Percentiles rank a stretch among this genome's conserved stretches.
Evolutionary conservation across 2,888 invertebrate species (phyloP).

Genomic region (Erebia ligea): DNA sequence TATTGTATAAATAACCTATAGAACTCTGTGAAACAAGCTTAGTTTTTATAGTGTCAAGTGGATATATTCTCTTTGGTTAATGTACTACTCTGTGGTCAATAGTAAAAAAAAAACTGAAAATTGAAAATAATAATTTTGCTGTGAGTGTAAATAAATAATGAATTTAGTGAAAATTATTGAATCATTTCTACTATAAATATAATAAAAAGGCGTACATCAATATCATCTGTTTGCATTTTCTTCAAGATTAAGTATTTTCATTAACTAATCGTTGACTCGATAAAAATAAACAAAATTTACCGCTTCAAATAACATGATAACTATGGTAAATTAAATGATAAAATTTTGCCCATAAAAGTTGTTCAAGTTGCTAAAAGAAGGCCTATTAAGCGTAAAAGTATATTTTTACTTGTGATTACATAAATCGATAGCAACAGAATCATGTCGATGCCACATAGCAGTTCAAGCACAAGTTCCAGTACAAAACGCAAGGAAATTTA

Average conservation of each 20-base stretch:
- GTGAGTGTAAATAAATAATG: too few relatives aligned
- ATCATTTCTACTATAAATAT: too few relatives aligned
- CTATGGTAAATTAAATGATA: not conserved
- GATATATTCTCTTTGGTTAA: too few relatives aligned
- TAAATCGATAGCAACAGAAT: slow-evolving; percentile 28
- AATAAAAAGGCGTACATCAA: too few relatives aligned
- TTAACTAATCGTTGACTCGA: not conserved
- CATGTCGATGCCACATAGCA: slow-evolving; percentile 81
- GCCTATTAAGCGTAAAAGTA: not conserved
- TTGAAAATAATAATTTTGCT: too few relatives aligned
- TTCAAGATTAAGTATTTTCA: not conserved
- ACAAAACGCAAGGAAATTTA: slow-evolving; percentile 82
- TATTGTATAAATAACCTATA: too few relatives aligned
- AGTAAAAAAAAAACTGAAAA: too few relatives aligned
- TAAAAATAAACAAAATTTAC: slow-evolving; percentile 1
- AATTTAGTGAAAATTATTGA: too few relatives aligned
- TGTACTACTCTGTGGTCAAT: too few relatives aligned
- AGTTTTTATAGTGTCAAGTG: too few relatives aligned
- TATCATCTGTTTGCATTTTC: too few relatives aligned
- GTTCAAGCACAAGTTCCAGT: slow-evolving; percentile 76
- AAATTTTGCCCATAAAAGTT: not conserved
- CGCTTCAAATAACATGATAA: slow-evolving; percentile 3
- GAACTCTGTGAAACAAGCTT: too few relatives aligned
- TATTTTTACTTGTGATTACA: slow-evolving; percentile 1
- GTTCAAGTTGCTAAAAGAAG: not conserved